A percentile compares a stretch with the other conserved stretches of the same genome.
phyloP scores from a whole-genome alignment of 2,797 vertebrate species.

The Sebastes trivittatus region DNA sequence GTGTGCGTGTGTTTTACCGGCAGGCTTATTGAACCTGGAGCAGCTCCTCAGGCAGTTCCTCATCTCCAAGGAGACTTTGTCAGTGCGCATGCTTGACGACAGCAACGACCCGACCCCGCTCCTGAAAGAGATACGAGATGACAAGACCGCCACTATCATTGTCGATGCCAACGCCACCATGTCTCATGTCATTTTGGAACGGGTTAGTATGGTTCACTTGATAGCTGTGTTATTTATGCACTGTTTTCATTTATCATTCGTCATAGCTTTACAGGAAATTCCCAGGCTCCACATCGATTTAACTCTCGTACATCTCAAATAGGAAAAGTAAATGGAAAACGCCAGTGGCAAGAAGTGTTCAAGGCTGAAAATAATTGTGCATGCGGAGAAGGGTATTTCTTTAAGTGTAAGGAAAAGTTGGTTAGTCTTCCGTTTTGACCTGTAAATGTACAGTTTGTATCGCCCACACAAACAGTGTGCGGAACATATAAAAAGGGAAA shows the following conservation, averaged over 20 bases:
- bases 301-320: conserved; percentile 1
- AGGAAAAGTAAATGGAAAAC: conserved; percentile 13
- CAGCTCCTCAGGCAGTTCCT: conserved; percentile 97
- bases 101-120: conserved; percentile 95
- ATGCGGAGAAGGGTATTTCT: neutral
- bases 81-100: conserved; percentile 96
- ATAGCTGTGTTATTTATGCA: neutral
- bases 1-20: conserved; percentile 22
- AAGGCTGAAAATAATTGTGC: conserved; percentile 23
- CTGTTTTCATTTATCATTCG: neutral
- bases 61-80: conserved; percentile 97
- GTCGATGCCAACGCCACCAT: conserved; percentile 96
- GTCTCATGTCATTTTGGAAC: conserved; percentile 94
- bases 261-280: neutral
- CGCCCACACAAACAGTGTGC: neutral
- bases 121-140: conserved; percentile 96
- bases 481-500: neutral
- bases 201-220: conserved; percentile 79
- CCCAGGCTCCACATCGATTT: conserved; percentile 15
- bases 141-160: conserved; percentile 97
- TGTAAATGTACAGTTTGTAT: neutral
- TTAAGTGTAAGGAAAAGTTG: conserved; percentile 6
- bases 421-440: conserved; percentile 6
- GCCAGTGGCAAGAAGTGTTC: conserved; percentile 30
- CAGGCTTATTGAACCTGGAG: conserved; percentile 98